Evolutionary conservation across 2,113 vertebrate species (phyloP).

Genomic region (Peromyscus maniculatus): DNA sequence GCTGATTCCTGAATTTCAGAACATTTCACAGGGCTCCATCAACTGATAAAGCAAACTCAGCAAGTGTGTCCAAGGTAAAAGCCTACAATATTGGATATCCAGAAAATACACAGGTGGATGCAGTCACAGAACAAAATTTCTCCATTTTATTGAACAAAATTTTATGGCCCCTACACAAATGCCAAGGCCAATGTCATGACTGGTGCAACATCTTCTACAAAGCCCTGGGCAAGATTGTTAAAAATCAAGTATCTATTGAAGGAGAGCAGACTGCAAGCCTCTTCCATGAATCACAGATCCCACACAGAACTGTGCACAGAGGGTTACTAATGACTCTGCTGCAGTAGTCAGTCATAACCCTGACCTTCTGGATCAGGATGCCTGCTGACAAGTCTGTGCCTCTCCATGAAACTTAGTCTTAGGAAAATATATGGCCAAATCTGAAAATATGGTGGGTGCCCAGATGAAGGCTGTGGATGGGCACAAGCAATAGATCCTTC

Average conservation of each 20-base stretch:
- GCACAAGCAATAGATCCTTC: neutral
- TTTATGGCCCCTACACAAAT: constrained; percentile 93
- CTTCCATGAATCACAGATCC: neutral
- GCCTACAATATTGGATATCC: neutral
- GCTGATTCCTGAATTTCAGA: neutral
- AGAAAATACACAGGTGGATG: neutral
- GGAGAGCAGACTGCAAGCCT: neutral
- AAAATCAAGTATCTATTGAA: neutral
- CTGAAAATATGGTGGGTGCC: neutral
- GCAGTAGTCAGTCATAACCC: no score
- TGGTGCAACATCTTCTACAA: constrained; percentile 88
- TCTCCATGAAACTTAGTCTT: neutral
- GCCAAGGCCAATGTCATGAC: constrained; percentile 94
- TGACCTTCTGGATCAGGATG: neutral
- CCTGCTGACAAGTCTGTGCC: neutral
- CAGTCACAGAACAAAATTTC: constrained; percentile 82
- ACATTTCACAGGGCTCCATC: neutral
- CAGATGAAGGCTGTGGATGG: neutral
- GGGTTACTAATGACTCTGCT: neutral
- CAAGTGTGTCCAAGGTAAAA: neutral
- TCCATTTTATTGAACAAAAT: constrained; percentile 94
- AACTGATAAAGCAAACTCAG: neutral
- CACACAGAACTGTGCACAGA: neutral
- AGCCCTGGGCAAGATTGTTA: neutral
- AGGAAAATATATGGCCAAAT: neutral